Conservation (phyloP, 2,113 vertebrate species). For the Empidonax traillii region DNA sequence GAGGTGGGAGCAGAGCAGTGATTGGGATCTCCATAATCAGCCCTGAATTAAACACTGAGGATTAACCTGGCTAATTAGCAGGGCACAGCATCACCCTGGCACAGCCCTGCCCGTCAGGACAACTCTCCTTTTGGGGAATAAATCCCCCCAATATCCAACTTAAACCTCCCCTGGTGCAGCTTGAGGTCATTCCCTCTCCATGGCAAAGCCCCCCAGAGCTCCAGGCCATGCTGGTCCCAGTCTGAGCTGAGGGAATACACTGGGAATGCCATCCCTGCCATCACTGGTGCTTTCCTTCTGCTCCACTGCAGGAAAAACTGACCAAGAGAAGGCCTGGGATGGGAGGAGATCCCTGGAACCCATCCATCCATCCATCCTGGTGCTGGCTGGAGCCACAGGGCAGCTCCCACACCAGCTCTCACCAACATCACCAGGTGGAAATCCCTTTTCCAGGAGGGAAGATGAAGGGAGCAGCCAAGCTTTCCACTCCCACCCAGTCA, state of each 20-base stretch:
- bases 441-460: background rate
- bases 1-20: background rate
- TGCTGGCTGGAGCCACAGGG: background rate
- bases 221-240: too few relatives aligned
- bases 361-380: too few relatives aligned
- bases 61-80: background rate
- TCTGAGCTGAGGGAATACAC: too few relatives aligned
- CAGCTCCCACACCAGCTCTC: background rate
- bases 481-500: background rate
- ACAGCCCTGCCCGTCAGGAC: rapidly evolving
- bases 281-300: too few relatives aligned
- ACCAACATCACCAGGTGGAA: background rate
- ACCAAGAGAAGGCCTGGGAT: too few relatives aligned
- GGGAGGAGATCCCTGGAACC: background rate
- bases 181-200: too few relatives aligned
- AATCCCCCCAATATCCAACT: too few relatives aligned
- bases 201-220: too few relatives aligned
- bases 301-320: too few relatives aligned
- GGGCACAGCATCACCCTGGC: background rate
- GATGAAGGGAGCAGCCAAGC: background rate
- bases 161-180: too few relatives aligned
- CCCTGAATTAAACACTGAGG: background rate
- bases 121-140: too few relatives aligned
- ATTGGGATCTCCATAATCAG: background rate
- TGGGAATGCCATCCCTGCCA: too few relatives aligned